Evolutionary conservation across 2,113 vertebrate species (phyloP).

Genomic region (Natator depressus): DNA sequence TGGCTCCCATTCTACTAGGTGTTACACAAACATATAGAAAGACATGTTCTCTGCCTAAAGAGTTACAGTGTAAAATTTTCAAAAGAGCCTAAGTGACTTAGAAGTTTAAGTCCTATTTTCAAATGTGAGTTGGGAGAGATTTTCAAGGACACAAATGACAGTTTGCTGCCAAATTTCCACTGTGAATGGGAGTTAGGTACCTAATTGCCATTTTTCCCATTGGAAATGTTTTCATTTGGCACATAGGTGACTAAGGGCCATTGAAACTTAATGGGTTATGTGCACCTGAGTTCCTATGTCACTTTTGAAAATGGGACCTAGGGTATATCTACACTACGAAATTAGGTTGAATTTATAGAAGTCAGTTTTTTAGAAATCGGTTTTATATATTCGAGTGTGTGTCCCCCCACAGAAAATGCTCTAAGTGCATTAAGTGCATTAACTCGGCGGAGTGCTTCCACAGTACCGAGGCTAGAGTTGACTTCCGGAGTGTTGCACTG

Average conservation of each 20-base stretch:
- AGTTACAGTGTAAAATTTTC: background rate
- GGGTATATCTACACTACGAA: too few species aligned
- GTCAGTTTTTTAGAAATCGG: too few species aligned
- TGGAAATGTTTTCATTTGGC: background rate
- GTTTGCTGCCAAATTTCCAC: background rate
- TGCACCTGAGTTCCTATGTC: background rate
- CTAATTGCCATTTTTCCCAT: background rate
- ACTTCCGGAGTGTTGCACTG: too few species aligned
- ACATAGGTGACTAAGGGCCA: background rate
- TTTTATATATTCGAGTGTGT: too few species aligned
- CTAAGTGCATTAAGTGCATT: too few species aligned
- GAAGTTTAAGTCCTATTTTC: background rate
- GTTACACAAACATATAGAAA: background rate
- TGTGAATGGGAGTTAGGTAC: rapidly evolving
- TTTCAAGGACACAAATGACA: background rate
- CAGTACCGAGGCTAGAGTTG: too few species aligned
- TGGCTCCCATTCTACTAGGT: background rate
- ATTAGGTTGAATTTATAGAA: too few species aligned
- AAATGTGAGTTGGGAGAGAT: background rate
- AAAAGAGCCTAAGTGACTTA: background rate
- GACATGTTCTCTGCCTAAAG: background rate
- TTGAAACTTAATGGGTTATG: background rate
- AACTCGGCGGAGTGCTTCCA: too few species aligned
- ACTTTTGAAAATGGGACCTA: background rate
- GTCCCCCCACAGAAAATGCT: too few species aligned